A percentile compares a stretch with the other conserved stretches of the same genome.
These are phyloP conservation scores for Rhinopithecus roxellana DNA, from an alignment of 2,113 vertebrate genomes.

Conservation along the genomic window DNA sequence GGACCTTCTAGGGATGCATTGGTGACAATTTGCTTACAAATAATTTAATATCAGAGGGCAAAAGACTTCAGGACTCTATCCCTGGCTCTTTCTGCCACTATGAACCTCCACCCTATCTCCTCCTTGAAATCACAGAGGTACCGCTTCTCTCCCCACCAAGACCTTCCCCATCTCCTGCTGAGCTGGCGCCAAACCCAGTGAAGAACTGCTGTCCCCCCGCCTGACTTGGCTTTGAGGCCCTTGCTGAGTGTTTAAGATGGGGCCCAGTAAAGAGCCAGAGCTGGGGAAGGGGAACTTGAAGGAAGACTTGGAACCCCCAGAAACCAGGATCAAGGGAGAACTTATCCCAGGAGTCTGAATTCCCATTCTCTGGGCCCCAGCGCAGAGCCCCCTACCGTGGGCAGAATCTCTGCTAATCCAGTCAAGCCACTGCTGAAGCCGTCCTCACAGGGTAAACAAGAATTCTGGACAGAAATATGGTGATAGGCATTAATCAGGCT, in stretches of 20 bases:
- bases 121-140: background rate
- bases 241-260: background rate
- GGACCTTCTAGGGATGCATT: background rate
- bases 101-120: background rate
- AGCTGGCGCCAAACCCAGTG: background rate
- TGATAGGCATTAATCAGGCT: too few relatives aligned
- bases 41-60: background rate
- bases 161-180: background rate
- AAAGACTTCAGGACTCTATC: background rate
- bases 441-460: too few relatives aligned
- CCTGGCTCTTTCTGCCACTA: background rate
- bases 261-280: background rate
- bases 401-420: too few relatives aligned
- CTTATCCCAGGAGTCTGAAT: background rate
- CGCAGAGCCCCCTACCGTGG: background rate
- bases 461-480: too few relatives aligned
- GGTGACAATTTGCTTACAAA: background rate
- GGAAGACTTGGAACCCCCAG: background rate
- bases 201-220: background rate
- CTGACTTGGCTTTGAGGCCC: background rate
- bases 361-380: background rate
- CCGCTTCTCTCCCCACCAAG: too few relatives aligned
- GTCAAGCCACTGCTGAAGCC: background rate
- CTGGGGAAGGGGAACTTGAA: background rate
- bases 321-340: background rate